phyloP scores from a whole-genome alignment of 2,797 vertebrate genomes.

The Pempheris klunzingeri region DNA sequence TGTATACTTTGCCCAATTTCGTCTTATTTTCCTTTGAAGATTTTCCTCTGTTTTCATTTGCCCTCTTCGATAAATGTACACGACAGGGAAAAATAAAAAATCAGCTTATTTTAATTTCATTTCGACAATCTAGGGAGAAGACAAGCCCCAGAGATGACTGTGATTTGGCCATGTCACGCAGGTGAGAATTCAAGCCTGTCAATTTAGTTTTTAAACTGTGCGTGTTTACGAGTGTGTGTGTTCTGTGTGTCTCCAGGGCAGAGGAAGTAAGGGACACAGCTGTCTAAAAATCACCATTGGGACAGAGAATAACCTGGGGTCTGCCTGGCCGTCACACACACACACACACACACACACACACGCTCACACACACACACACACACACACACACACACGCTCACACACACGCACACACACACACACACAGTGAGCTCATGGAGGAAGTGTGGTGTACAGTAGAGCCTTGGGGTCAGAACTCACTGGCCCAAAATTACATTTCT shows the following conservation, averaged over 20 bases:
- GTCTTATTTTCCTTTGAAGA: neutral
- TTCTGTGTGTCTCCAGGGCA: slow-evolving; percentile 61
- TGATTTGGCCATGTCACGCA: slow-evolving; percentile 31
- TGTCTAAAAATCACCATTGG: slow-evolving; percentile 77
- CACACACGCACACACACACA: slow-evolving; percentile 34
- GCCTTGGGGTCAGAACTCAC: slow-evolving; percentile 83
- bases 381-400: slow-evolving; percentile 32
- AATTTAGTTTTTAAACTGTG: slow-evolving; percentile 26
- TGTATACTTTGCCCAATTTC: neutral
- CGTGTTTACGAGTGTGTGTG: slow-evolving; percentile 44
- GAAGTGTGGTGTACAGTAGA: slow-evolving; percentile 62
- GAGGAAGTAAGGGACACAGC: slow-evolving; percentile 80
- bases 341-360: slow-evolving; percentile 38
- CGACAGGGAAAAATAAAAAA: neutral
- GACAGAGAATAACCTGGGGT: slow-evolving; percentile 76
- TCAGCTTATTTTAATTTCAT: neutral
- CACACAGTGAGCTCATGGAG: slow-evolving; percentile 37
- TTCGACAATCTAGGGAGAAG: neutral
- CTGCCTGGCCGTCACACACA: slow-evolving; percentile 51
- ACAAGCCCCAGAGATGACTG: neutral
- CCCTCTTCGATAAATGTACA: neutral
- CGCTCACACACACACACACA: slow-evolving; percentile 28
- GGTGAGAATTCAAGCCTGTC: slow-evolving; percentile 47
- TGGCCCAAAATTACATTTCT: slow-evolving; percentile 87
- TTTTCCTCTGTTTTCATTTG: neutral